These are phyloP conservation scores for Pristionchus fissidentatus DNA, from an alignment of 2,888 invertebrate species.

Conservation along the genomic window DNA sequence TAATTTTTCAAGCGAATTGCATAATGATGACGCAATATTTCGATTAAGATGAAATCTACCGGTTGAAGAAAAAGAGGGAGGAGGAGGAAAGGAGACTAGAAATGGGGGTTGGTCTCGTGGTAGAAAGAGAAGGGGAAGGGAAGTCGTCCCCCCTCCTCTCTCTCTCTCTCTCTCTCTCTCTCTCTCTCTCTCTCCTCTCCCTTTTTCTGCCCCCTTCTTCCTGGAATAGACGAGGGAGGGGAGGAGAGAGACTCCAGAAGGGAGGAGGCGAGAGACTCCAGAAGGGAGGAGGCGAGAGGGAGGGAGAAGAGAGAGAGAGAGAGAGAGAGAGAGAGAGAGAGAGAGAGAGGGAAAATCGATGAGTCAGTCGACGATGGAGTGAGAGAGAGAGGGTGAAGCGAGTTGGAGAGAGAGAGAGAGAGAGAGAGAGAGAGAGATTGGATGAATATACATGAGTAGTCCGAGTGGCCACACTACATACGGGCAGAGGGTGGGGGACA, in stretches of 20 bases:
- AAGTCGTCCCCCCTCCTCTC: constrained; percentile 2
- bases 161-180: constrained; percentile 9
- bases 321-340: background rate
- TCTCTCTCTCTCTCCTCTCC: background rate
- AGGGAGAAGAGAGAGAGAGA: constrained; percentile 7
- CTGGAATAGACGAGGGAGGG: constrained; percentile 8
- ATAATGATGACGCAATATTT: background rate
- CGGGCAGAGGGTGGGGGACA: background rate
- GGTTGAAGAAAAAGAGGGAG: constrained; percentile 6
- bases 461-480: constrained; percentile 29
- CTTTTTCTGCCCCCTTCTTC: background rate
- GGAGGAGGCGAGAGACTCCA: background rate
- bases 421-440: background rate
- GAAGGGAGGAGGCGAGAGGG: background rate
- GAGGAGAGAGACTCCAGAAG: background rate
- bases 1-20: background rate
- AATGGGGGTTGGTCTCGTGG: constrained; percentile 14
- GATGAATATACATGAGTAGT: constrained; percentile 36
- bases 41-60: background rate
- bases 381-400: background rate
- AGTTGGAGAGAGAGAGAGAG: background rate
- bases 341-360: constrained; percentile 26
- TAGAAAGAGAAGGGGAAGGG: constrained; percentile 1
- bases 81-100: background rate
- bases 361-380: constrained; percentile 34